These are phyloP conservation scores for Oophaga pumilio DNA, from an alignment of 2,113 vertebrate genomes.

Conservation along the genomic window DNA sequence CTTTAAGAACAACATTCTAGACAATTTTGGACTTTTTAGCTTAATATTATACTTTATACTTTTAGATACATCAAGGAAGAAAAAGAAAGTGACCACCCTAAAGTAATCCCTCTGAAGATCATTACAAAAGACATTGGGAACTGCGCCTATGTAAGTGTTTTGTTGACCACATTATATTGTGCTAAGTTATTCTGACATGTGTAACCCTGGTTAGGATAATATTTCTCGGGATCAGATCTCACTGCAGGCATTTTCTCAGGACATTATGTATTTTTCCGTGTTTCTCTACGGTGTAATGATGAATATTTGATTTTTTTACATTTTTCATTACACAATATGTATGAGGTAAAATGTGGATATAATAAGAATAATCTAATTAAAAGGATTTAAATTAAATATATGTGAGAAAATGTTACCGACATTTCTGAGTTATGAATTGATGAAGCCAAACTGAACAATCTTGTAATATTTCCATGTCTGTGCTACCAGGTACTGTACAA, in stretches of 20 bases:
- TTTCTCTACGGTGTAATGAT: neutral
- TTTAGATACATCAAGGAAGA: conserved; percentile 87
- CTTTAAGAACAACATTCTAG: neutral
- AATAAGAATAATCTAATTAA: too few relatives aligned
- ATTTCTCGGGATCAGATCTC: conserved; percentile 4
- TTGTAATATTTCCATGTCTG: too few relatives aligned
- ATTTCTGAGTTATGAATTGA: neutral
- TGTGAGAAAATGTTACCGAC: neutral
- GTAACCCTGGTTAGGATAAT: conserved; percentile 30
- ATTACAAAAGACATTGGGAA: conserved; percentile 90
- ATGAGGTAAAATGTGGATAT: neutral
- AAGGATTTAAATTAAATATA: neutral
- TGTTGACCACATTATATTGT: neutral
- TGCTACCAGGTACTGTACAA: too few relatives aligned
- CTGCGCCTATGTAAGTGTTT: conserved; percentile 85
- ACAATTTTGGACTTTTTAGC: neutral
- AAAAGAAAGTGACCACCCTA: conserved; percentile 89
- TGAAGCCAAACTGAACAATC: too few relatives aligned
- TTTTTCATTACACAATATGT: neutral
- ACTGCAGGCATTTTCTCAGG: conserved; percentile 1
- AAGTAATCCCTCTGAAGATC: conserved; percentile 91
- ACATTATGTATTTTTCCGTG: neutral
- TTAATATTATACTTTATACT: conserved; percentile 54
- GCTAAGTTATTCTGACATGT: conserved; percentile 2
- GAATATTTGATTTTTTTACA: neutral